Evolutionary conservation across 2,113 vertebrate genomes (phyloP).

Genomic region (Hirundichthys speculiger): DNA sequence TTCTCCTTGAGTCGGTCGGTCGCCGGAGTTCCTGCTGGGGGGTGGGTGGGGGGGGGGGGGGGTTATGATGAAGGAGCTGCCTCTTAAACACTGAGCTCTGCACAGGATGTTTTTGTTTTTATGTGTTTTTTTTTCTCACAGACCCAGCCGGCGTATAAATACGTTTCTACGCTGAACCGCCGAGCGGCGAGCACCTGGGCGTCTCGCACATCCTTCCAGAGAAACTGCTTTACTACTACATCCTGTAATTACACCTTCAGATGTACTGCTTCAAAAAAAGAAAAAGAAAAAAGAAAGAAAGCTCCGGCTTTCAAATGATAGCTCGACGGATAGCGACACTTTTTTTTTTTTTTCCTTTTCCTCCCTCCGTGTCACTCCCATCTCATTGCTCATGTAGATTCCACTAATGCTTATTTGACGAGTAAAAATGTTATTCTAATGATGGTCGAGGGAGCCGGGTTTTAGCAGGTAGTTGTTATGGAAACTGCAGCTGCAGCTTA

Average conservation of each 20-base stretch:
- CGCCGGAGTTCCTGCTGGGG: constrained; percentile 56
- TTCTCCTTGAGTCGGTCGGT: constrained; percentile 60
- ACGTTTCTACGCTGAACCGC: constrained; percentile 34
- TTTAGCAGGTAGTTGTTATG: constrained; percentile 81
- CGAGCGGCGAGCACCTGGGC: constrained; percentile 16
- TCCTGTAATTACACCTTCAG: constrained; percentile 43
- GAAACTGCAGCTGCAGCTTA: constrained; percentile 78
- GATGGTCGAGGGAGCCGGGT: constrained; percentile 69
- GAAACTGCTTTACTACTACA: constrained; percentile 6
- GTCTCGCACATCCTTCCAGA: constrained; percentile 9
- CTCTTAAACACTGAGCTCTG: constrained; percentile 44
- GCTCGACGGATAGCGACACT: constrained; percentile 34
- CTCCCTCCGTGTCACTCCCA: constrained; percentile 33
- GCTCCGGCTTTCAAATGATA: constrained; percentile 34
- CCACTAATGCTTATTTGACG: constrained; percentile 69
- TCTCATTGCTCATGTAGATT: constrained; percentile 69
- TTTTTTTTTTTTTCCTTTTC: constrained; percentile 1
- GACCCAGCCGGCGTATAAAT: constrained; percentile 25
- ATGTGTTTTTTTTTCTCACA: constrained; percentile 24
- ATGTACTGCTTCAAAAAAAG: constrained; percentile 4
- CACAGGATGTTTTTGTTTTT: constrained; percentile 38
- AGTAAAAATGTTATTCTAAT: constrained; percentile 77
- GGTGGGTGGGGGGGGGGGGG: constrained; percentile 51
- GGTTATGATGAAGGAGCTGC: constrained; percentile 67
- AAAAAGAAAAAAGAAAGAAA: constrained; percentile 24